Percentiles rank a stretch among this genome's conserved stretches.
phyloP scores from a whole-genome alignment of 2,113 vertebrate species.

The Peromyscus californicus region DNA sequence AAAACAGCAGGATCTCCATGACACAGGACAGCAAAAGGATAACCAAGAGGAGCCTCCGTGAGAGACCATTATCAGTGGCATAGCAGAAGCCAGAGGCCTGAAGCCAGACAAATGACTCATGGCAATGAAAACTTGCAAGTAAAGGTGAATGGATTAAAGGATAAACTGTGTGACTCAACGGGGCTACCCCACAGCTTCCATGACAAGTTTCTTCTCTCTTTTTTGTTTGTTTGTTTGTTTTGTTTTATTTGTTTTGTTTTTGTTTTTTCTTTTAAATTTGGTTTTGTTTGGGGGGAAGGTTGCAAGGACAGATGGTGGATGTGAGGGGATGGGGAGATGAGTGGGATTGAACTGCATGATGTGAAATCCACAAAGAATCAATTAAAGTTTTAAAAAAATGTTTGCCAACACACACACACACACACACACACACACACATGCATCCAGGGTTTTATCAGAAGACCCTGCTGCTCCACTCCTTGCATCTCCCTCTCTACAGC shows the following conservation, averaged over 20 bases:
- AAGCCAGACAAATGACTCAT: neutral
- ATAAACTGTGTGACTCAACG: neutral
- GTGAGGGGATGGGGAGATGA: neutral
- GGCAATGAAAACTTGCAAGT: neutral
- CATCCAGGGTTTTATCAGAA: rapidly evolving
- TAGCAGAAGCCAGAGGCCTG: neutral
- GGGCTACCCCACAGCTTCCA: neutral
- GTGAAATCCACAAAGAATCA: neutral
- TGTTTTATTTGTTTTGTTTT: neutral
- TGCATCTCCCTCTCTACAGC: rapidly evolving
- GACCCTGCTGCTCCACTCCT: rapidly evolving
- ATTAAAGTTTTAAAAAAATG: neutral
- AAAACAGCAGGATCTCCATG: neutral
- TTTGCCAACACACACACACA: neutral
- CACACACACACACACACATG: rapidly evolving
- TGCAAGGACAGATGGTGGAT: neutral
- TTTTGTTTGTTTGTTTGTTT: neutral
- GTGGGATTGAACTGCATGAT: neutral
- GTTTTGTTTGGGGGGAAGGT: neutral
- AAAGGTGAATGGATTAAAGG: neutral
- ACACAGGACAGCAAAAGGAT: neutral
- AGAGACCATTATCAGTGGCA: neutral
- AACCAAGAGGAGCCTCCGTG: neutral
- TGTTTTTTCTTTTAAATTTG: neutral
- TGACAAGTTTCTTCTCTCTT: neutral